Conservation (phyloP, 2,888 invertebrate species). For the Embidobia sp. region DNA sequence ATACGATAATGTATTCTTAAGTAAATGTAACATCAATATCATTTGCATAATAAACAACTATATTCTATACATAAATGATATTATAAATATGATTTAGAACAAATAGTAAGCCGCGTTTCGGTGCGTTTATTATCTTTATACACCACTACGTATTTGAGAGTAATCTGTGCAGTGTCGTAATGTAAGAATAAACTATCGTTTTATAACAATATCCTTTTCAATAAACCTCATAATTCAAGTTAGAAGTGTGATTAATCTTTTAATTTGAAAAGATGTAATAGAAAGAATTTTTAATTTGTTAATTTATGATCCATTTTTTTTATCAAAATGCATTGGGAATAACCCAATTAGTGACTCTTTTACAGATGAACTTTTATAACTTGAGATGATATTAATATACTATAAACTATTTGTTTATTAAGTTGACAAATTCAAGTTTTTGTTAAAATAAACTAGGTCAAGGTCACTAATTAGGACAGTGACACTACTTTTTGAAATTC, state of each 20-base stretch:
- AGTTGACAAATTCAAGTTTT: no score
- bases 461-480: no score
- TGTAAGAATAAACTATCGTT: slow-evolving; percentile 15
- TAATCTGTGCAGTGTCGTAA: slow-evolving; percentile 2
- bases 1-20: slow-evolving; percentile 24
- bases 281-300: no score
- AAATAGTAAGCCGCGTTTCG: background rate
- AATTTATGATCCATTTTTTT: no score
- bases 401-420: no score
- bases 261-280: background rate
- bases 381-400: no score
- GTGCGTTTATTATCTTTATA: slow-evolving; percentile 25
- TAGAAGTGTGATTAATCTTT: background rate
- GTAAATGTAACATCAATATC: slow-evolving; percentile 24
- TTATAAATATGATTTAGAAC: background rate
- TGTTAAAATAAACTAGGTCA: no score
- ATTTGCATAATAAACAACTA: slow-evolving; percentile 23
- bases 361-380: no score
- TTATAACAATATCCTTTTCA: slow-evolving; percentile 8
- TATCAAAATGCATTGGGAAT: no score
- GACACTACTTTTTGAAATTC: no score
- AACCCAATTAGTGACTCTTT: no score
- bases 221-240: background rate
- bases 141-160: background rate
- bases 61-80: slow-evolving; percentile 13